Conservation (phyloP, 2,113 vertebrate species). For the Pterophyllum scalare region DNA sequence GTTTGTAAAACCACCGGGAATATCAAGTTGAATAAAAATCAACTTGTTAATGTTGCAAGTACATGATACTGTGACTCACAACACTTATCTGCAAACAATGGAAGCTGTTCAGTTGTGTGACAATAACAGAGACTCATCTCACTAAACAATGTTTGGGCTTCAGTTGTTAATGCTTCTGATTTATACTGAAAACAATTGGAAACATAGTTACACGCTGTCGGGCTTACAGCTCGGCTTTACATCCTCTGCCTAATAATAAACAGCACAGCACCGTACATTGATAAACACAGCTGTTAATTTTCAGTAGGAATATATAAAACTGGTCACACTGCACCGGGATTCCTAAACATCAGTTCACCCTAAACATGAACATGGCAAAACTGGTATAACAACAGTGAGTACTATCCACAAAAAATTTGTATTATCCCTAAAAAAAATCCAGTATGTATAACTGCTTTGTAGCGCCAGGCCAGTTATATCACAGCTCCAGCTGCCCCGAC, state of each 20-base stretch:
- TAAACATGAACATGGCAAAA: background rate
- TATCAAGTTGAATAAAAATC: slow-evolving; percentile 4
- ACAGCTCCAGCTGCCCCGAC: background rate
- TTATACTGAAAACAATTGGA: background rate
- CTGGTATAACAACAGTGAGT: too few species aligned
- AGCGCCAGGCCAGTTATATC: background rate
- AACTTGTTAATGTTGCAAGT: background rate
- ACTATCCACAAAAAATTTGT: too few species aligned
- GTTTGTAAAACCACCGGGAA: background rate
- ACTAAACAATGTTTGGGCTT: background rate
- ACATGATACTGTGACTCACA: slow-evolving; percentile 13
- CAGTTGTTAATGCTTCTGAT: background rate
- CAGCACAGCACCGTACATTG: background rate
- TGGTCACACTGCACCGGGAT: background rate
- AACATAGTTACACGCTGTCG: background rate
- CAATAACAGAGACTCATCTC: background rate
- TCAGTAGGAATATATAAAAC: background rate
- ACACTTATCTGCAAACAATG: background rate
- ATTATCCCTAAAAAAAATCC: background rate
- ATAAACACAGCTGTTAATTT: background rate
- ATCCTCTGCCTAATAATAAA: background rate
- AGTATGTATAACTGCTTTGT: background rate
- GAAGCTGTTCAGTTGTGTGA: background rate
- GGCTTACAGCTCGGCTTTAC: background rate
- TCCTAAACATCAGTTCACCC: background rate